A percentile compares a stretch with the other conserved stretches of the same genome.
These are phyloP conservation scores for Hippocampus barbouri DNA, from an alignment of 2,113 vertebrate genomes.

Conservation along the genomic window DNA sequence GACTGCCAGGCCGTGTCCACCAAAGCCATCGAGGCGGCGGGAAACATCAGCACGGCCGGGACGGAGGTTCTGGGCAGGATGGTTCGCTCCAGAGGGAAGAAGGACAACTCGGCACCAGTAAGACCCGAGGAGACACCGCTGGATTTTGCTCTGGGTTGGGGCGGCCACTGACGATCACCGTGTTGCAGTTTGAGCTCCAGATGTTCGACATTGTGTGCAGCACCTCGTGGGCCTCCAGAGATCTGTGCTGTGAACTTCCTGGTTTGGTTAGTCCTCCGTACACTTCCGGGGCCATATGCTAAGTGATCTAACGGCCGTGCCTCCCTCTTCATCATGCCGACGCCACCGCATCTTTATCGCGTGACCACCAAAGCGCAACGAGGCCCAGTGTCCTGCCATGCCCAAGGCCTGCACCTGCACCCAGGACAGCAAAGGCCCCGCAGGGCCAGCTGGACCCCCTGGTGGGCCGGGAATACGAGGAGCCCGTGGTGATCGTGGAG, in stretches of 20 bases:
- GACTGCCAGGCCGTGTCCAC: constrained; percentile 87
- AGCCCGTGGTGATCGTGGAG: constrained; percentile 86
- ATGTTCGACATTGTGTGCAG: constrained; percentile 95
- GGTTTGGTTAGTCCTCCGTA: constrained; percentile 81
- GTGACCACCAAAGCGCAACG: constrained; percentile 80
- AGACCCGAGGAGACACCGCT: constrained; percentile 25
- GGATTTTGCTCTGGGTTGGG: too few species aligned
- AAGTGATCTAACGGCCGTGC: neutral
- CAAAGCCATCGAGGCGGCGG: constrained; percentile 83
- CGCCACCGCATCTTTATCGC: neutral
- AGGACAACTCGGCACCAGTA: constrained; percentile 88
- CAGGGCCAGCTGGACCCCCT: constrained; percentile 84
- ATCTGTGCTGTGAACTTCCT: constrained; percentile 96
- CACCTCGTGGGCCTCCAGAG: constrained; percentile 86
- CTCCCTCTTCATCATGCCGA: neutral
- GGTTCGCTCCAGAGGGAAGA: constrained; percentile 84
- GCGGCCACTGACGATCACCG: neutral
- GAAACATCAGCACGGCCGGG: constrained; percentile 86
- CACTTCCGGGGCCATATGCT: neutral
- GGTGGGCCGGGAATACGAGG: constrained; percentile 90
- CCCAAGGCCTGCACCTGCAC: constrained; percentile 92
- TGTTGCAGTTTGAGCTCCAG: constrained; percentile 88
- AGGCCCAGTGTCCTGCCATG: constrained; percentile 85
- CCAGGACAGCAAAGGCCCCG: constrained; percentile 84
- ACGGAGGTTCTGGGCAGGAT: constrained; percentile 87